Evolutionary conservation across 2,113 vertebrate genomes (phyloP).

Genomic region (Copsychus sechellarum): DNA sequence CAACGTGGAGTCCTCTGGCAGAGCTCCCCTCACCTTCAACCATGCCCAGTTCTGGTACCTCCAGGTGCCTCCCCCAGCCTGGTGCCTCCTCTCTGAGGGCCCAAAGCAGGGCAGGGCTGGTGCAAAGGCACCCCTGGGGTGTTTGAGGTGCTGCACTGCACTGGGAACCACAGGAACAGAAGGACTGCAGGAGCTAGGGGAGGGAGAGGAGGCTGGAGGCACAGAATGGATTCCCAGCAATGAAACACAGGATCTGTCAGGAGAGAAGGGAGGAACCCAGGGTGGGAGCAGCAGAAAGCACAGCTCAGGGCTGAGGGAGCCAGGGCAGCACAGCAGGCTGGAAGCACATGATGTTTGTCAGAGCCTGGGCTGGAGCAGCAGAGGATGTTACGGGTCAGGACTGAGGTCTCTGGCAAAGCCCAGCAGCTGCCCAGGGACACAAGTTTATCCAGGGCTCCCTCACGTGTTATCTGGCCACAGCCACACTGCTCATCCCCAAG

Average conservation of each 20-base stretch:
- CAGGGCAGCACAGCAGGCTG: neutral
- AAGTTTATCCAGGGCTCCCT: neutral
- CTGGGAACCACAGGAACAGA: neutral
- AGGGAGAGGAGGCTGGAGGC: neutral
- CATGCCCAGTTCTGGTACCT: neutral
- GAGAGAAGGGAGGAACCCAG: neutral
- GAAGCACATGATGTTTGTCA: neutral
- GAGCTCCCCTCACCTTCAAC: neutral
- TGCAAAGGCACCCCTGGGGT: neutral
- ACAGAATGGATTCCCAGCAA: neutral
- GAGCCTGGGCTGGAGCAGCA: neutral
- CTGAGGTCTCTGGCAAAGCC: neutral
- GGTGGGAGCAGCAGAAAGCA: neutral
- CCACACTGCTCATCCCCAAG: neutral
- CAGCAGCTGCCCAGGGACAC: neutral
- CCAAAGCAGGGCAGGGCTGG: neutral
- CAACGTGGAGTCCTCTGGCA: neutral
- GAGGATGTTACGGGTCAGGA: neutral
- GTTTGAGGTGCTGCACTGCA: neutral
- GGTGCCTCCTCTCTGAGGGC: neutral
- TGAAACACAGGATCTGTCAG: neutral
- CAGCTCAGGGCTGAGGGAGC: neutral
- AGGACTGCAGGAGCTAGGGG: neutral
- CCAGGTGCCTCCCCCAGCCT: neutral
- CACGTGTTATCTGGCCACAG: neutral